Evolutionary conservation across 2,797 vertebrate genomes (phyloP).

Genomic region (Sebastes variabilis): DNA sequence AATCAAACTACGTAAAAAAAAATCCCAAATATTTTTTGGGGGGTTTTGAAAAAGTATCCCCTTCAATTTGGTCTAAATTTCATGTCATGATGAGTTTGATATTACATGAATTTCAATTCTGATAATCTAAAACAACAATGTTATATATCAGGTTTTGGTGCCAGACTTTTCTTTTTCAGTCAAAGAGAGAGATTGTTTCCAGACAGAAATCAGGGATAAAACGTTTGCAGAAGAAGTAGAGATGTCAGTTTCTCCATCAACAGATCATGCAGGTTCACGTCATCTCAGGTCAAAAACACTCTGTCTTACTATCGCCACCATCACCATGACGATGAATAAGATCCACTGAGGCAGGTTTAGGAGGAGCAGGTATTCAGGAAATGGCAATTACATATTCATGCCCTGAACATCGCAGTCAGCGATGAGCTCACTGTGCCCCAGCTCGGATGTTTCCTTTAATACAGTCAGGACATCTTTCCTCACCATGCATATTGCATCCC

Average conservation of each 20-base stretch:
- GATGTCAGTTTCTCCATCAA: neutral
- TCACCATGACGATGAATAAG: neutral
- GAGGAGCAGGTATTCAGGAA: neutral
- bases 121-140: neutral
- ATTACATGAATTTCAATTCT: neutral
- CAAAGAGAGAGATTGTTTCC: neutral
- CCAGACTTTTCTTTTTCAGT: neutral
- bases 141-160: neutral
- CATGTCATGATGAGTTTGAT: neutral
- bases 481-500: conserved; percentile 20
- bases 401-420: neutral
- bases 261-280: neutral
- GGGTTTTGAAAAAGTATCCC: neutral
- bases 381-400: neutral
- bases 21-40: too few relatives aligned
- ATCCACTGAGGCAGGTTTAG: neutral
- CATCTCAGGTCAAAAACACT: conserved; percentile 1
- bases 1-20: neutral
- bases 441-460: conserved; percentile 17
- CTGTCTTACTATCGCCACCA: neutral
- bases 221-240: neutral
- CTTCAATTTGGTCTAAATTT: neutral
- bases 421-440: conserved; percentile 9
- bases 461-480: conserved; percentile 3
- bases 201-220: conserved; percentile 8